Conservation (phyloP, 2,797 vertebrate species). For the Pseudochirops cupreus region DNA sequence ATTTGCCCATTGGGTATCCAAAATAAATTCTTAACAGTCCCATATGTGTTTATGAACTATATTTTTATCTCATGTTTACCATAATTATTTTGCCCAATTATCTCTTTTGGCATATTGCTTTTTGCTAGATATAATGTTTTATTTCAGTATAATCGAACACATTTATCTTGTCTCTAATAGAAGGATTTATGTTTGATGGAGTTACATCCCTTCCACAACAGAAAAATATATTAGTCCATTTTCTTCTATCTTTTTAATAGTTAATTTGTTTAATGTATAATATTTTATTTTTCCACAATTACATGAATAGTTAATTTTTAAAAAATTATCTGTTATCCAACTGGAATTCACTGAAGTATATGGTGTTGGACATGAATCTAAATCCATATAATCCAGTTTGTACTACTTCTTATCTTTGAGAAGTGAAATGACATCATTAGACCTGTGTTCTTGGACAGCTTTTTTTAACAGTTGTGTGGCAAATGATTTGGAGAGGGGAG, state of each 20-base stretch:
- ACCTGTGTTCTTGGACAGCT: background rate
- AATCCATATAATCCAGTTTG: background rate
- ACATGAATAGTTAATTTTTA: background rate
- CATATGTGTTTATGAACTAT: background rate
- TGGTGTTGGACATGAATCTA: background rate
- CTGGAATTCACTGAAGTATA: background rate
- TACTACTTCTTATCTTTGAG: background rate
- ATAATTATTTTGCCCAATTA: background rate
- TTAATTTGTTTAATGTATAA: background rate
- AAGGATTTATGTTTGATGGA: background rate
- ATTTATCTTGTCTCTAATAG: background rate
- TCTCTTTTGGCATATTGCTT: background rate
- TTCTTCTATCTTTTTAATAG: background rate
- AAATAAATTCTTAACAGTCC: background rate
- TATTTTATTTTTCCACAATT: background rate
- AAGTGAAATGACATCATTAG: background rate
- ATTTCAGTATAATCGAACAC: background rate
- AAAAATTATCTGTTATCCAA: background rate
- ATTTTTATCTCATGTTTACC: background rate
- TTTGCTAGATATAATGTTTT: background rate
- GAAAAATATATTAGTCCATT: background rate
- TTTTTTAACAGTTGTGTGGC: background rate
- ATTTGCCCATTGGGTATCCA: conserved; percentile 48
- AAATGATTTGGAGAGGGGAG: background rate
- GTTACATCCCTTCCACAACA: background rate